Conservation (phyloP, 2,888 invertebrate species). For the Dryobota labecula region DNA sequence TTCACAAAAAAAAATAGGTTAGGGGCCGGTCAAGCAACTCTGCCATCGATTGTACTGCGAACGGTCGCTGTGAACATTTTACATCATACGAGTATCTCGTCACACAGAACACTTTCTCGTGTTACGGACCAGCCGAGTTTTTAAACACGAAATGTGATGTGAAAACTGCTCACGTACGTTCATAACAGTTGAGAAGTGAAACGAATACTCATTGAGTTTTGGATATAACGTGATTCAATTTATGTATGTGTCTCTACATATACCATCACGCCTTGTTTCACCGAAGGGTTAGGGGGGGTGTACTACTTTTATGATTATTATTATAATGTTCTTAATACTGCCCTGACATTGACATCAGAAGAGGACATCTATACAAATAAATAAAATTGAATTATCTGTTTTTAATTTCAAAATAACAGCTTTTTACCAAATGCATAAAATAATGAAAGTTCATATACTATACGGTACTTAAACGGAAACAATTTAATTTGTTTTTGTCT, state of each 20-base stretch:
- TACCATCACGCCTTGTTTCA: not conserved
- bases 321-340: slow-evolving; percentile 8
- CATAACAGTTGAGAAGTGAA: slow-evolving; percentile 29
- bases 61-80: slow-evolving; percentile 51
- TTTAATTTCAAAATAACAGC: no score
- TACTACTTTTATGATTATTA: slow-evolving; percentile 6
- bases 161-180: slow-evolving; percentile 45
- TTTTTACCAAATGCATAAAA: no score
- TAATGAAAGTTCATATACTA: no score
- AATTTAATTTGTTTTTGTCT: no score
- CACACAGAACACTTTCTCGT: slow-evolving; percentile 58
- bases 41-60: slow-evolving; percentile 73
- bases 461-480: no score
- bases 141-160: slow-evolving; percentile 47
- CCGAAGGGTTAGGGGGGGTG: not conserved
- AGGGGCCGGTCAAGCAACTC: slow-evolving; percentile 81
- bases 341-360: slow-evolving; percentile 28
- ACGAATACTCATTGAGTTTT: slow-evolving; percentile 31
- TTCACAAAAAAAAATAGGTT: slow-evolving; percentile 82
- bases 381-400: no score
- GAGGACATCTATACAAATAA: slow-evolving; percentile 40
- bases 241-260: not conserved
- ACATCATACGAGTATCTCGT: slow-evolving; percentile 58
- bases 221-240: slow-evolving; percentile 7
- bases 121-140: slow-evolving; percentile 37